These are phyloP conservation scores for Drosophila arizonae DNA, from an alignment of 1,140 invertebrate species.

Conservation along the genomic window DNA sequence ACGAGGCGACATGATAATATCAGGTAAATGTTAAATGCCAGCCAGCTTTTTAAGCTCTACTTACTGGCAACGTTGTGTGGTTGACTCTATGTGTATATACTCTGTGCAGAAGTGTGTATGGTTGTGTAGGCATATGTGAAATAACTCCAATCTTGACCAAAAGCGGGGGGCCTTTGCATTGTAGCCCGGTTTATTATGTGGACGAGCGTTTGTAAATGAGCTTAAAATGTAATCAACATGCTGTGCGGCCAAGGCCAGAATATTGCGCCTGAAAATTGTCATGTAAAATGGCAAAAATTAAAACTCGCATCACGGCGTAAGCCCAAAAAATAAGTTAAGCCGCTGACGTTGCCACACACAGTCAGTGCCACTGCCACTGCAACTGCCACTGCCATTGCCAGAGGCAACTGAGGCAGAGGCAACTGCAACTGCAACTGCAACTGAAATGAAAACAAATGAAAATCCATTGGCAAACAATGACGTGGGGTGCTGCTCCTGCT, in stretches of 20 bases:
- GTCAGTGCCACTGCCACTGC: slow-evolving; percentile 13
- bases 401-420: background rate
- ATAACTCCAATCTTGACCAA: slow-evolving; percentile 8
- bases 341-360: slow-evolving; percentile 15
- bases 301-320: slow-evolving; percentile 44
- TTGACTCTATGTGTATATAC: slow-evolving; percentile 6
- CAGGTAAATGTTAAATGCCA: slow-evolving; percentile 87
- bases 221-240: slow-evolving; percentile 71
- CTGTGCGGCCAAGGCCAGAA: slow-evolving; percentile 20
- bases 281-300: slow-evolving; percentile 54
- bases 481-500: slow-evolving; percentile 6
- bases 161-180: slow-evolving; percentile 11
- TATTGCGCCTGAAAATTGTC: slow-evolving; percentile 44
- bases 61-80: slow-evolving; percentile 10
- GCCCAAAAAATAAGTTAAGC: slow-evolving; percentile 42
- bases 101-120: too few relatives aligned
- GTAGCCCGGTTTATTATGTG: slow-evolving; percentile 54
- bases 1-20: slow-evolving; percentile 93
- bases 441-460: slow-evolving; percentile 4
- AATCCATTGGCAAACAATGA: slow-evolving; percentile 19
- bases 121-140: background rate
- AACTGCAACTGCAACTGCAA: slow-evolving; percentile 4
- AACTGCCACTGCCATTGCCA: too few relatives aligned
- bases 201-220: slow-evolving; percentile 61
- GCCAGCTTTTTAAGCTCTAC: slow-evolving; percentile 41